Conservation (phyloP, 2,113 vertebrate genomes). For the Notothenia coriiceps region DNA sequence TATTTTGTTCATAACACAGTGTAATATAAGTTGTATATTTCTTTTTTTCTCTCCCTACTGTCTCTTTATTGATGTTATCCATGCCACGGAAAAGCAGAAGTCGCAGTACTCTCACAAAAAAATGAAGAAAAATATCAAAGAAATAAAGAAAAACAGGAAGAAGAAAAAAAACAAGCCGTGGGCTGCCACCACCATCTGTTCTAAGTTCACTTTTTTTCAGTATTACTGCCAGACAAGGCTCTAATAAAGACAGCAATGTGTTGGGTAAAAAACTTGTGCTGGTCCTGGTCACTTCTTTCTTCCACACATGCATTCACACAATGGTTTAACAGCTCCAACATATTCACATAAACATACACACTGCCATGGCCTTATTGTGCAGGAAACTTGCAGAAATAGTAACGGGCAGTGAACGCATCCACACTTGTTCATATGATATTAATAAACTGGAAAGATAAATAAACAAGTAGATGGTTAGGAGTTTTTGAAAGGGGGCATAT, state of each 20-base stretch:
- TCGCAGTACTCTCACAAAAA: constrained; percentile 92
- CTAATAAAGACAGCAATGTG: constrained; percentile 99
- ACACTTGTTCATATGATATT: neutral
- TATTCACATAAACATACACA: constrained; percentile 40
- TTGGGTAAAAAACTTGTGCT: constrained; percentile 92
- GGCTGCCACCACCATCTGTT: constrained; percentile 95
- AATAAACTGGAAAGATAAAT: neutral
- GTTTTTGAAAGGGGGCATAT: neutral
- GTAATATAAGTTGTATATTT: constrained; percentile 99
- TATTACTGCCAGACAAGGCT: constrained; percentile 99
- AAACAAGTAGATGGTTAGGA: neutral
- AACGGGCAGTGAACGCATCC: neutral
- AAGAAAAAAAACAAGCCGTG: constrained; percentile 90
- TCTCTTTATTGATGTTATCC: constrained; percentile 99
- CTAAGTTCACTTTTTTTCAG: constrained; percentile 97
- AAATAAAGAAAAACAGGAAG: constrained; percentile 82
- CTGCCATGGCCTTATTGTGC: constrained; percentile 6
- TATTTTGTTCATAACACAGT: constrained; percentile 99
- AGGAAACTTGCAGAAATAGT: neutral
- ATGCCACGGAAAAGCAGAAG: constrained; percentile 97
- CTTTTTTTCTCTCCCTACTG: constrained; percentile 88
- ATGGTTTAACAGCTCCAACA: constrained; percentile 38
- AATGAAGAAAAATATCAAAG: constrained; percentile 85
- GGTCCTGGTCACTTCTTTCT: constrained; percentile 84
- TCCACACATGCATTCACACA: constrained; percentile 55